Evolutionary conservation across 2,888 invertebrate genomes (phyloP).

Genomic region (Gordius sp.): DNA sequence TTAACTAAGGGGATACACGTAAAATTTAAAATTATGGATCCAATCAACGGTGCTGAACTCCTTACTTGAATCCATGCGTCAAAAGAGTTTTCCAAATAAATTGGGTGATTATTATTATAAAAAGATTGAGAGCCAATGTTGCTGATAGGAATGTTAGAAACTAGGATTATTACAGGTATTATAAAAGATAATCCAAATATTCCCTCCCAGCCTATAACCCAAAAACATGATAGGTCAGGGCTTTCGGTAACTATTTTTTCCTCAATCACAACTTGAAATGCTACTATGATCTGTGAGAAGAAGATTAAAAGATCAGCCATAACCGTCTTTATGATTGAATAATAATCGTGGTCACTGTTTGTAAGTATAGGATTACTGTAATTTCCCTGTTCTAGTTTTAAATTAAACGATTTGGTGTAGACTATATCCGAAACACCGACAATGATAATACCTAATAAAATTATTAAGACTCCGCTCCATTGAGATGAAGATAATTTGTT

Average conservation of each 20-base stretch:
- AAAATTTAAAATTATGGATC: not conserved
- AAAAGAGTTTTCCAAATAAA: slow-evolving; percentile 1
- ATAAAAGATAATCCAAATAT: slow-evolving; percentile 17
- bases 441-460: slow-evolving; percentile 28
- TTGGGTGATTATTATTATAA: not conserved
- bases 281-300: slow-evolving; percentile 46
- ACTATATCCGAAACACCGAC: slow-evolving; percentile 27
- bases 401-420: slow-evolving; percentile 22
- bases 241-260: slow-evolving; percentile 58
- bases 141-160: not conserved
- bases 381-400: no score
- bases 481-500: slow-evolving; percentile 27
- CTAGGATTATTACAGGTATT: not conserved
- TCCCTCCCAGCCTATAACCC: slow-evolving; percentile 80
- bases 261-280: slow-evolving; percentile 74
- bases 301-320: slow-evolving; percentile 35
- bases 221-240: slow-evolving; percentile 53
- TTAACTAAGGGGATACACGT: slow-evolving; percentile 73
- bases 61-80: not conserved
- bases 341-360: not conserved
- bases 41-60: not conserved
- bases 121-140: not conserved
- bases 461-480: slow-evolving; percentile 31
- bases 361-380: not conserved
- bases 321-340: not conserved